These are phyloP conservation scores for Colostygia pectinataria DNA, from an alignment of 2,888 invertebrate genomes.

Conservation along the genomic window DNA sequence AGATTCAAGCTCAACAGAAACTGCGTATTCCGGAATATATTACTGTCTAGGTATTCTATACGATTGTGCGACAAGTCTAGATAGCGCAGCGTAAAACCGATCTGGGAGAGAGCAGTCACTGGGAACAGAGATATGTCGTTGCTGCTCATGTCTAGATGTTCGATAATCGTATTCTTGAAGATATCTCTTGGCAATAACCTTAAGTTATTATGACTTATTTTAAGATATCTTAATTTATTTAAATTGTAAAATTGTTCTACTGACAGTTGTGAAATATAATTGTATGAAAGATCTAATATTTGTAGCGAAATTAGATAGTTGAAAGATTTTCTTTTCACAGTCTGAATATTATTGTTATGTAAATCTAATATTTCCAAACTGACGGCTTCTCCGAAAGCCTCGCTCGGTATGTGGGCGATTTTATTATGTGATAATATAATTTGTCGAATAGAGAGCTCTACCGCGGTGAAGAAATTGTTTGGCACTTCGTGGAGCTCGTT, in stretches of 20 bases:
- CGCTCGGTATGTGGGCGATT: constrained; percentile 86
- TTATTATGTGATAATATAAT: constrained; percentile 89
- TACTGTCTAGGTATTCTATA: constrained; percentile 93
- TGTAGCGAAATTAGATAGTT: constrained; percentile 89
- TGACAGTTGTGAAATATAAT: constrained; percentile 89
- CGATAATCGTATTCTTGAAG: constrained; percentile 90
- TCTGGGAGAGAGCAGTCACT: constrained; percentile 88
- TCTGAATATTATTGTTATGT: constrained; percentile 88
- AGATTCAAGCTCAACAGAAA: constrained; percentile 90
- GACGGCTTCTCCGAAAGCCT: constrained; percentile 88
- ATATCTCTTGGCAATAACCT: constrained; percentile 89
- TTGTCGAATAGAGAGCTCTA: constrained; percentile 85
- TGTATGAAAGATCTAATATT: constrained; percentile 90
- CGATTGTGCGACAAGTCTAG: constrained; percentile 91
- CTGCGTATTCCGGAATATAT: constrained; percentile 92
- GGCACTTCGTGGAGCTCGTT: constrained; percentile 87
- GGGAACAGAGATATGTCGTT: constrained; percentile 92
- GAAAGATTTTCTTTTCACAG: constrained; percentile 89
- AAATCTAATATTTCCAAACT: constrained; percentile 89
- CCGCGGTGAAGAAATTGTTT: constrained; percentile 84
- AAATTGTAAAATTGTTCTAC: constrained; percentile 91
- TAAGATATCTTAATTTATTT: constrained; percentile 87
- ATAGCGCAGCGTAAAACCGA: constrained; percentile 90
- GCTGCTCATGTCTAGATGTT: constrained; percentile 90
- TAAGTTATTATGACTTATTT: constrained; percentile 88